phyloP scores from a whole-genome alignment of 2,797 vertebrate species.

The Ceyx erithaca region DNA sequence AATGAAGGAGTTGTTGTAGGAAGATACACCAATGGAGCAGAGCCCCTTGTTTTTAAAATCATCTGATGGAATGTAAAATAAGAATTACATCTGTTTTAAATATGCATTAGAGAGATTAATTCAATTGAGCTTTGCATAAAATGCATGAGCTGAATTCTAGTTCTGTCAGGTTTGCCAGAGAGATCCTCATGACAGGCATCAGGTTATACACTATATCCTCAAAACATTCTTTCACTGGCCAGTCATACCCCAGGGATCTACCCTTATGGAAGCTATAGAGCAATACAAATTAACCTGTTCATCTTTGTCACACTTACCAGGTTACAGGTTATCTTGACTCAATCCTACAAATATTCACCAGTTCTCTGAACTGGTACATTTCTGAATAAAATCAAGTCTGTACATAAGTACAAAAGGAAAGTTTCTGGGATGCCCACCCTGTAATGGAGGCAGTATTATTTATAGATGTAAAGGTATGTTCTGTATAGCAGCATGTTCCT shows the following conservation, averaged over 20 bases:
- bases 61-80: background rate
- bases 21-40: background rate
- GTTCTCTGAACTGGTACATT: background rate
- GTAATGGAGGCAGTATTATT: background rate
- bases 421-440: background rate
- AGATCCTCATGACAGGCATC: background rate
- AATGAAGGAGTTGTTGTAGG: background rate
- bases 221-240: background rate
- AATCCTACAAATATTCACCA: background rate
- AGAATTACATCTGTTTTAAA: background rate
- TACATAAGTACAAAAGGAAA: background rate
- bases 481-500: background rate
- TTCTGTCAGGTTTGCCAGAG: constrained; percentile 25
- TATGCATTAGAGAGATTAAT: background rate
- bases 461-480: background rate
- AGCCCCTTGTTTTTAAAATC: background rate
- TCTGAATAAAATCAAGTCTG: background rate
- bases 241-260: background rate
- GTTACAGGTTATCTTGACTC: background rate
- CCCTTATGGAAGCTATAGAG: background rate
- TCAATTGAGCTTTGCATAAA: constrained; percentile 6
- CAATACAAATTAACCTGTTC: background rate
- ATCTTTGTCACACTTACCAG: background rate
- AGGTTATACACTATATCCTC: constrained; percentile 6
- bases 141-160: background rate